Base-by-base conservation (phyloP, 2,888 invertebrate species). In the Brachynemurus nebulosus region DNA sequence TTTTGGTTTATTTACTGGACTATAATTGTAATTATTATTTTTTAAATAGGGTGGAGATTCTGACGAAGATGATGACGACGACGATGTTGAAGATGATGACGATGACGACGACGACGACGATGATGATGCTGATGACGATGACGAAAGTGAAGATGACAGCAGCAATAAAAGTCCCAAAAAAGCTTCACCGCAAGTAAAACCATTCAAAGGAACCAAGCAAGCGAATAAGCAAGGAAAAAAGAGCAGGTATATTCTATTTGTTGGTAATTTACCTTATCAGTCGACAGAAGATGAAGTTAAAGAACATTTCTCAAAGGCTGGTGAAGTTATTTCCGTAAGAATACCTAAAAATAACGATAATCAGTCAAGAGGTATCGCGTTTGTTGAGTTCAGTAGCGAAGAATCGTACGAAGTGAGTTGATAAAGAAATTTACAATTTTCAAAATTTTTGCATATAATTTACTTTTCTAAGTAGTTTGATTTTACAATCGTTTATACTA, bases 261-360 rank as follows among this genome's bases (percentile, higher is more conserved):
- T 68, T 35, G 66, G 67, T 42, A 70, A 70, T 50, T 47, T 70
- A 35, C 59, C 68, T 5, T 67, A 54, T 47, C 58, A 58, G 27
- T 52, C 57, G 2, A 64, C 59, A 6, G 52, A 52, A 30, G 58
- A 64, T 11, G 66, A 67, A 38, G 42, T 70, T 12, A 56, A 54
- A 18, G 58, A 63, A 18, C 68, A 70, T 52, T 70, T 70, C 44
- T 56, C 60, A 2, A 67, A 65, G 54, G 62, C 57, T n/a, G 59
- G 62, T 11, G 48, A 59, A 11, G 54, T 70, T 19, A 49, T 51
- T 7, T 56, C 60, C 50, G 55, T 70, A 3, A 56, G 66, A 45
- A 61, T 69, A 44, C 55, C 56, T 20, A 57, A 57, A 40, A 50
- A 54, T n/a, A 54, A 55, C 19, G 54, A 55, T 18, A 59, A 62